Evolutionary conservation across 2,113 vertebrate genomes (phyloP).

Genomic region (Cyanoderma ruficeps): DNA sequence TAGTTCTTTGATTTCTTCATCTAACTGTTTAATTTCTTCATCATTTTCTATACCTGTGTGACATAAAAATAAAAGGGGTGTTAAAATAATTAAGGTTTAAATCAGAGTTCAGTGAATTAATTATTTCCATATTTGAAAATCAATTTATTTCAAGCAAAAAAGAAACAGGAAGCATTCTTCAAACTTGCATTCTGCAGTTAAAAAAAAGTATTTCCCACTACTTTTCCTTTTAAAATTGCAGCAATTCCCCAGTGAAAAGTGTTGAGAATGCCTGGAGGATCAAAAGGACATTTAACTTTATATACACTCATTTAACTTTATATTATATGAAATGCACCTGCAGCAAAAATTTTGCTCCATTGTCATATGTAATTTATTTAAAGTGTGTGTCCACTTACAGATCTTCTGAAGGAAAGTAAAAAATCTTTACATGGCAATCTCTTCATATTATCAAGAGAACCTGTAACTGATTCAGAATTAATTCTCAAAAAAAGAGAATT

Average conservation of each 20-base stretch:
- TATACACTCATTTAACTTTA: not conserved
- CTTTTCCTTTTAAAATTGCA: not conserved
- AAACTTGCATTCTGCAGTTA: not conserved
- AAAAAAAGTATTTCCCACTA: not conserved
- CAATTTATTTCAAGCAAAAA: conserved; percentile 3
- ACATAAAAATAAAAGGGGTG: not conserved
- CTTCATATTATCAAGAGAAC: not conserved
- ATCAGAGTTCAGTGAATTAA: not conserved
- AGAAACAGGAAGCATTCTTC: not conserved
- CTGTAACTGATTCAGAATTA: not conserved
- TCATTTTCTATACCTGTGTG: conserved; percentile 91
- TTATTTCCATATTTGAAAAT: conserved; percentile 21
- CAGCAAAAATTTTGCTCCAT: not conserved
- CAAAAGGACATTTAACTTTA: not conserved
- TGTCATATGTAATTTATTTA: not conserved
- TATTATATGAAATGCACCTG: not conserved
- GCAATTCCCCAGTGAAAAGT: not conserved
- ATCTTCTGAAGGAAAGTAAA: not conserved
- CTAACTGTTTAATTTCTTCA: conserved; percentile 97
- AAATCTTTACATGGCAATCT: not conserved
- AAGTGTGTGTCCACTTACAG: not conserved
- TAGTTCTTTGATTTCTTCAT: conserved; percentile 98
- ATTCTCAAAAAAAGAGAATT: not conserved
- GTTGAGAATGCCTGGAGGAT: not conserved
- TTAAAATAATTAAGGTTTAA: conserved; percentile 36